Conservation (phyloP, 2,797 vertebrate genomes). For the Acanthurus tractus region DNA sequence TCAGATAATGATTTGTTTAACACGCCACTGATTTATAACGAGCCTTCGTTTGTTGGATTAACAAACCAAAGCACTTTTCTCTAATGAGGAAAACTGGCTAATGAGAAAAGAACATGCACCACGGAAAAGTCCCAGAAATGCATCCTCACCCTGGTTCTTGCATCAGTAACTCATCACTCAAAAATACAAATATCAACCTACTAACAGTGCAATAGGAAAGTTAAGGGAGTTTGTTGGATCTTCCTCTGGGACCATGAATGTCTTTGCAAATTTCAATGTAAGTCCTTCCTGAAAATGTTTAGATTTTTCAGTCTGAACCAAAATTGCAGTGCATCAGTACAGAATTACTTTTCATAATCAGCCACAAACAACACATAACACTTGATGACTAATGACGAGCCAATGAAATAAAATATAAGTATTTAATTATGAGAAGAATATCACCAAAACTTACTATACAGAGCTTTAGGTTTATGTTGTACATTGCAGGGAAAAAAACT, state of each 20-base stretch:
- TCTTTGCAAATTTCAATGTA: neutral
- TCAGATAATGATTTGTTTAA: conserved; percentile 3
- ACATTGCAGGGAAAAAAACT: too few relatives aligned
- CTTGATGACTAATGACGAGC: neutral
- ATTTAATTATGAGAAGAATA: too few relatives aligned
- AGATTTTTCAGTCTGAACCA: neutral
- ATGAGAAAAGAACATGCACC: neutral
- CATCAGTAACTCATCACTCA: neutral
- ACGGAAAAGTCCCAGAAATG: neutral
- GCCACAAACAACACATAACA: neutral
- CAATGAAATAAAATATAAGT: neutral
- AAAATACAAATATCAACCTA: neutral
- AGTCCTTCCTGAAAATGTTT: neutral
- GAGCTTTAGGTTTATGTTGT: too few relatives aligned
- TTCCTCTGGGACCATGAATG: neutral
- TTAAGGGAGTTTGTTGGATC: too few relatives aligned
- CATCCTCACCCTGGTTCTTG: neutral
- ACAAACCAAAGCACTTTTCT: neutral
- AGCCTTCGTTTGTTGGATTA: neutral
- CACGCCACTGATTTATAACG: neutral
- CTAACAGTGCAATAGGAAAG: rapidly evolving
- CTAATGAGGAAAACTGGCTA: neutral
- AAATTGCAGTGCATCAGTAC: neutral
- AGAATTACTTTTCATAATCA: neutral
- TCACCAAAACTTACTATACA: too few relatives aligned